phyloP scores from a whole-genome alignment of 2,113 vertebrate genomes.

The cattle (Bos taurus) region ARS-UCD2.0 NC_037347.1:62449501-62450000 shows the following conservation, averaged over 20 bases:
- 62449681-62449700: neutral
- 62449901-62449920: neutral
- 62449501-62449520: neutral
- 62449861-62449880: neutral
- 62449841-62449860: neutral
- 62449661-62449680: neutral
- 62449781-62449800: neutral
- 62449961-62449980: neutral
- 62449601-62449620: neutral
- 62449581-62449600: neutral
- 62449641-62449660: neutral
- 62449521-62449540: neutral
- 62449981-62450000: neutral
- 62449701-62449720: neutral
- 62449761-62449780: neutral
- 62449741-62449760: neutral
- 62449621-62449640: neutral
- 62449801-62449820: too few relatives aligned
- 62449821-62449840: neutral
- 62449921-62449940: neutral
- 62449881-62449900: accelerated
- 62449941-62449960: neutral
- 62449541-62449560: too few relatives aligned
- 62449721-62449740: neutral
- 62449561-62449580: neutral